These are phyloP conservation scores for Paramisgurnus dabryanus DNA, from an alignment of 2,113 vertebrate species.

Conservation along the genomic window DNA sequence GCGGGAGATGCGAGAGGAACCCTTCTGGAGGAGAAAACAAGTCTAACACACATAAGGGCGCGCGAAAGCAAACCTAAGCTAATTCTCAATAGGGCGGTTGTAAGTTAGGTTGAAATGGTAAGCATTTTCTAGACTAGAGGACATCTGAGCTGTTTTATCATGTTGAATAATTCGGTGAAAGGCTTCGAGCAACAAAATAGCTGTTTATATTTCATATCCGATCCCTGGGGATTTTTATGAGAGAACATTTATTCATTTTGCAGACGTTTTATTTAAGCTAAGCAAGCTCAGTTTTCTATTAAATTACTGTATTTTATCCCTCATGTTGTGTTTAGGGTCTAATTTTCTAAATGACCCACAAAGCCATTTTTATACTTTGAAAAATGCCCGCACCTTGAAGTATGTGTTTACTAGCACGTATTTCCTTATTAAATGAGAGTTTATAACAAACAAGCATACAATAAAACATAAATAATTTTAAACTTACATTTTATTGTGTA, in stretches of 20 bases:
- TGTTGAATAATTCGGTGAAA: constrained; percentile 23
- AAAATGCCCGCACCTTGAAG: too few species aligned
- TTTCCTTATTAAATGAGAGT: too few species aligned
- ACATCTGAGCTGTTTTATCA: constrained; percentile 44
- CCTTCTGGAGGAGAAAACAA: constrained; percentile 68
- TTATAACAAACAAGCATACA: too few species aligned
- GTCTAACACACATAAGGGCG: constrained; percentile 75
- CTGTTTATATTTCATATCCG: background rate
- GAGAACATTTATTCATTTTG: background rate
- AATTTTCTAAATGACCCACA: too few species aligned
- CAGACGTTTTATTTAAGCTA: background rate
- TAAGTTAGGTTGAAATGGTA: constrained; percentile 34
- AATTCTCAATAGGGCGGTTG: constrained; percentile 46
- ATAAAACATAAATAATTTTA: too few species aligned
- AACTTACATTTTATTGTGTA: too few species aligned
- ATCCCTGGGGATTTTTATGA: background rate
- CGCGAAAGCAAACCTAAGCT: constrained; percentile 71
- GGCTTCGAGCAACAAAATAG: background rate
- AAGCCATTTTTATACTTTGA: too few species aligned
- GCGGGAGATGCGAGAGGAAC: constrained; percentile 74
- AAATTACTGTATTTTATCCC: too few species aligned
- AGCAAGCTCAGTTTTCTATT: background rate
- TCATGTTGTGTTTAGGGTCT: too few species aligned
- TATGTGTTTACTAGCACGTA: too few species aligned
- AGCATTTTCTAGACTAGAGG: constrained; percentile 1